Evolutionary conservation across 2,888 invertebrate species (phyloP).

Genomic region (Keiferia lycopersicella): DNA sequence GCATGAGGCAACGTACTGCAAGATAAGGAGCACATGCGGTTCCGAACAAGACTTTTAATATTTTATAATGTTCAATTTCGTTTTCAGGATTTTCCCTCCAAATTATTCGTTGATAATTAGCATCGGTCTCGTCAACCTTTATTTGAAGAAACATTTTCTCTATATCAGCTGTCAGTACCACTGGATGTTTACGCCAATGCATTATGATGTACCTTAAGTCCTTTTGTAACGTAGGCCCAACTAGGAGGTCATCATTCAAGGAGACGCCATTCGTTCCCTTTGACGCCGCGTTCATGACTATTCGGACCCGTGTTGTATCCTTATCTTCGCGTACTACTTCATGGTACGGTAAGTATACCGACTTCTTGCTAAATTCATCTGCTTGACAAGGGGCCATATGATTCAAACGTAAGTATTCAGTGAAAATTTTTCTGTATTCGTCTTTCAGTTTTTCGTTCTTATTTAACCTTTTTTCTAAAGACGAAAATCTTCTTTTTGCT

Average conservation of each 20-base stretch:
- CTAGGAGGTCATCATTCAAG: constrained; percentile 38
- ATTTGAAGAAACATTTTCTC: background rate
- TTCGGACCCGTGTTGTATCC: constrained; percentile 38
- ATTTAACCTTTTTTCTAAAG: constrained; percentile 29
- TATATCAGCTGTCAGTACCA: constrained; percentile 6
- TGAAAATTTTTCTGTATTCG: constrained; percentile 33
- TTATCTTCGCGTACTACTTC: constrained; percentile 39
- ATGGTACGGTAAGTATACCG: constrained; percentile 43
- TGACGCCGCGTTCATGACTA: constrained; percentile 41
- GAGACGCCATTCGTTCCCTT: constrained; percentile 34
- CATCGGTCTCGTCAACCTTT: background rate
- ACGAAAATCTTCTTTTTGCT: constrained; percentile 26
- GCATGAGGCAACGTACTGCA: background rate
- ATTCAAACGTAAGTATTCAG: constrained; percentile 32
- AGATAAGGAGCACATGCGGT: background rate
- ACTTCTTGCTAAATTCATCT: constrained; percentile 23
- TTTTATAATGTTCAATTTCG: background rate
- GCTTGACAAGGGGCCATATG: constrained; percentile 33
- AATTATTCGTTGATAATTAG: background rate
- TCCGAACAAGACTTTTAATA: background rate
- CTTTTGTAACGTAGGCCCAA: constrained; percentile 39
- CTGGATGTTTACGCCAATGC: constrained; percentile 38
- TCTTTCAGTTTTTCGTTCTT: constrained; percentile 30
- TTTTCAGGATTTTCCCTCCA: background rate
- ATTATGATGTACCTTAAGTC: constrained; percentile 40